A percentile compares a stretch with the other conserved stretches of the same genome.
Conservation (phyloP, 2,888 invertebrate species). For the Microctonus brassicae region DNA sequence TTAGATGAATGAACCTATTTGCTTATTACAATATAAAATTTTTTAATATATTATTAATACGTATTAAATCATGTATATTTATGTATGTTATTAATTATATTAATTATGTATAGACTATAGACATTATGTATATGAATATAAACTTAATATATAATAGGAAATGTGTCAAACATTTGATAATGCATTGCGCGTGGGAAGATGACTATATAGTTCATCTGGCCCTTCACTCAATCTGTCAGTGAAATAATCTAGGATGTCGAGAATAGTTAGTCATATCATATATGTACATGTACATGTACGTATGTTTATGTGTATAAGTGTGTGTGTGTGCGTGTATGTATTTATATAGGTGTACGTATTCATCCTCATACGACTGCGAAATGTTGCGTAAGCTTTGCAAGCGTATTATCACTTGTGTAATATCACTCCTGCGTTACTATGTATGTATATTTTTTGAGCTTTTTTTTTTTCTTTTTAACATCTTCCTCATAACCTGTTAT, state of each 20-base stretch:
- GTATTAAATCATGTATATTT: no score
- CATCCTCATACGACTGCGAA: slow-evolving; percentile 13
- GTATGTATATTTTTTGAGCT: not conserved
- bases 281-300: not conserved
- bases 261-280: not conserved
- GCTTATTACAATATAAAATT: no score
- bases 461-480: not conserved
- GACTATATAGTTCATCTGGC: not conserved
- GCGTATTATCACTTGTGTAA: slow-evolving; percentile 41
- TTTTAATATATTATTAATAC: no score
- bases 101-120: no score
- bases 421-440: not conserved
- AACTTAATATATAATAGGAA: no score
- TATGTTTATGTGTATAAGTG: no score
- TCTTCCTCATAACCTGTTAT: not conserved
- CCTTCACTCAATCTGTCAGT: slow-evolving; percentile 5
- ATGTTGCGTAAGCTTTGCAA: slow-evolving; percentile 41
- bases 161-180: slow-evolving; percentile 15
- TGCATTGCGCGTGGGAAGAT: slow-evolving; percentile 6
- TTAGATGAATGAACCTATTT: no score
- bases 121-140: no score
- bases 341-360: not conserved
- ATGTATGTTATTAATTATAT: no score
- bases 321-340: no score
- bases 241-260: slow-evolving; percentile 7